Percentiles rank a stretch among this genome's conserved stretches.
phyloP scores from a whole-genome alignment of 2,888 invertebrate species.

The Ophion obscuratus region DNA sequence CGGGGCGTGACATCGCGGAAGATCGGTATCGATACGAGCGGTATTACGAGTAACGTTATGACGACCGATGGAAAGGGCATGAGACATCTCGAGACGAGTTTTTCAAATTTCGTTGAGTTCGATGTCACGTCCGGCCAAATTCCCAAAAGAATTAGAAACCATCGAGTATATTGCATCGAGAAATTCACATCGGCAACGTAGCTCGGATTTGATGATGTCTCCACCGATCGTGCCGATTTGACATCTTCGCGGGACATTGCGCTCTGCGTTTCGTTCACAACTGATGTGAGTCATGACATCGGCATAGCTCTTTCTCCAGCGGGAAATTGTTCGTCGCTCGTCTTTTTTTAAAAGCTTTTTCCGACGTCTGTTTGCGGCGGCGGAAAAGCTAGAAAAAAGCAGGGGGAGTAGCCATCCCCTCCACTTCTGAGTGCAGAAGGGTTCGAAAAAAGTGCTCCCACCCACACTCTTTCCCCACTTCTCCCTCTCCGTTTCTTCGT shows the following conservation, averaged over 20 bases:
- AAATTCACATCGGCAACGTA: slow-evolving; percentile 22
- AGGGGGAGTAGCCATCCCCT: not conserved
- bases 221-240: not conserved
- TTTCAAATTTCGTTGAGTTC: slow-evolving; percentile 32
- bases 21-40: slow-evolving; percentile 32
- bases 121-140: slow-evolving; percentile 49
- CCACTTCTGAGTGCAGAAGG: not conserved
- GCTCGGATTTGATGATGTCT: slow-evolving; percentile 5
- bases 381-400: no score
- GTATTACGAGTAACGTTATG: slow-evolving; percentile 18
- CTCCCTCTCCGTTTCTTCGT: not conserved
- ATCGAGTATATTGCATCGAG: slow-evolving; percentile 37
- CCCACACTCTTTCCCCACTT: not conserved
- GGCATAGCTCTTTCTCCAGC: not conserved
- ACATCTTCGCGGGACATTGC: slow-evolving; percentile 14
- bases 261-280: not conserved
- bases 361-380: not conserved
- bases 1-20: slow-evolving; percentile 33
- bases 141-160: slow-evolving; percentile 55
- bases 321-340: not conserved
- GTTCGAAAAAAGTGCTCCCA: not conserved
- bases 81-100: slow-evolving; percentile 23
- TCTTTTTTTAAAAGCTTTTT: not conserved
- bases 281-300: not conserved
- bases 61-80: slow-evolving; percentile 37